Evolutionary conservation across 2,113 vertebrate genomes (phyloP).

Genomic region (Odocoileus virginianus): DNA sequence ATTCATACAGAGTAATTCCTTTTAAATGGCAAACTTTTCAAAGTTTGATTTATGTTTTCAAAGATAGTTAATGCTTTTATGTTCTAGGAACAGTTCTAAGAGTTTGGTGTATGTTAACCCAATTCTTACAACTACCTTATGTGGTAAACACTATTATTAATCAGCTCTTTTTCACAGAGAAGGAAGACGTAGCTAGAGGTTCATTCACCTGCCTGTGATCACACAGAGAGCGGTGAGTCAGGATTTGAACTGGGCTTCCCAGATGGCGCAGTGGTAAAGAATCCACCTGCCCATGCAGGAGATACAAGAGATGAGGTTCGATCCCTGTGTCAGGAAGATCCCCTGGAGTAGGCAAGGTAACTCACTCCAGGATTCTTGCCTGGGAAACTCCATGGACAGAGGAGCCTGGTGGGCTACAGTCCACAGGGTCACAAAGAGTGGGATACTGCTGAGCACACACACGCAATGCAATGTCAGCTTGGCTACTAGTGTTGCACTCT

Average conservation of each 20-base stretch:
- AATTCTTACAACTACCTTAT: neutral
- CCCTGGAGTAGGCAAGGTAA: neutral
- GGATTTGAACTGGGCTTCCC: neutral
- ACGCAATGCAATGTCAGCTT: neutral
- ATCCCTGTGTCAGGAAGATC: neutral
- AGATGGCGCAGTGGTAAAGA: neutral
- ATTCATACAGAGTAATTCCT: neutral
- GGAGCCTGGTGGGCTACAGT: neutral
- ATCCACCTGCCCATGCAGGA: neutral
- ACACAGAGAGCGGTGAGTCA: neutral
- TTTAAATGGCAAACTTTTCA: neutral
- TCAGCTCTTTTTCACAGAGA: neutral
- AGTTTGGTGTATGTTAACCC: neutral
- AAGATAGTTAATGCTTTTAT: neutral
- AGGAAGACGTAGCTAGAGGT: neutral
- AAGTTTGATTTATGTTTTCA: neutral
- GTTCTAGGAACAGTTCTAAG: neutral
- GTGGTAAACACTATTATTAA: too few relatives aligned
- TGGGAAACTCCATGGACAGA: neutral
- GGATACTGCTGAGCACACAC: neutral
- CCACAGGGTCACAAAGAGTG: neutral
- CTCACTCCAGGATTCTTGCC: neutral
- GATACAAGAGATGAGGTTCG: neutral
- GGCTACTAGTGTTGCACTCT: neutral
- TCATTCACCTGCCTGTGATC: neutral